Conservation (phyloP, 2,797 vertebrate species). For the Lindbergichthys nudifrons region DNA sequence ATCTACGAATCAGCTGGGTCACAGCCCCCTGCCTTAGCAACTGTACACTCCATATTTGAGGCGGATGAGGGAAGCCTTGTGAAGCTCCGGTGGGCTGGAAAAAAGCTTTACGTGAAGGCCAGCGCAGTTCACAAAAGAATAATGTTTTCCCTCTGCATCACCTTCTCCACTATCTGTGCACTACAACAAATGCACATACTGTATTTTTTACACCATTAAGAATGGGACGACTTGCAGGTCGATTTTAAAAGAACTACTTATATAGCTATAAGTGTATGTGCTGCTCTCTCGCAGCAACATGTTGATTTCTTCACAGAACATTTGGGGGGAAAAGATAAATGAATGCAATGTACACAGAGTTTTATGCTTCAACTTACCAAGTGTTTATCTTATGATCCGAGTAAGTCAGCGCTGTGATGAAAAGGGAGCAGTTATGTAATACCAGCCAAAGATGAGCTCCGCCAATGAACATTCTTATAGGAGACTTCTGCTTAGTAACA, state of each 20-base stretch:
- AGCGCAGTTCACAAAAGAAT: slow-evolving; percentile 3
- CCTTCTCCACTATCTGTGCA: not conserved
- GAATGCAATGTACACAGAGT: slow-evolving; percentile 44
- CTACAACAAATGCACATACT: slow-evolving; percentile 14
- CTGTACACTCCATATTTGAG: slow-evolving; percentile 26
- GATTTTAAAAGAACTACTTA: slow-evolving; percentile 31
- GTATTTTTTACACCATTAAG: slow-evolving; percentile 13
- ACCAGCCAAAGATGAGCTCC: slow-evolving; percentile 66
- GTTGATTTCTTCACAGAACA: slow-evolving; percentile 35
- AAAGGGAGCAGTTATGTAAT: slow-evolving; percentile 71
- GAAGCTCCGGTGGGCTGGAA: slow-evolving; percentile 12
- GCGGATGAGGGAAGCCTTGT: slow-evolving; percentile 36
- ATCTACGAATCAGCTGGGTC: slow-evolving; percentile 39
- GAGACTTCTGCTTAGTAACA: slow-evolving; percentile 84
- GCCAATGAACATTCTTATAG: slow-evolving; percentile 76
- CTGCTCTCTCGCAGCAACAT: slow-evolving; percentile 33
- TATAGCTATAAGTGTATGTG: slow-evolving; percentile 21
- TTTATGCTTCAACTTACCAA: slow-evolving; percentile 48
- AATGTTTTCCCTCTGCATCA: not conserved
- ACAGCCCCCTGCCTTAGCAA: slow-evolving; percentile 45
- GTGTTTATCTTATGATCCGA: slow-evolving; percentile 59
- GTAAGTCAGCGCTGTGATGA: slow-evolving; percentile 60
- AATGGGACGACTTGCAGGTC: slow-evolving; percentile 37
- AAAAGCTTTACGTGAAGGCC: slow-evolving; percentile 11
- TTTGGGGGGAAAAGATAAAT: slow-evolving; percentile 25